Conservation (phyloP, 1,140 invertebrate species). For the Philotrypesis tridentata region DNA sequence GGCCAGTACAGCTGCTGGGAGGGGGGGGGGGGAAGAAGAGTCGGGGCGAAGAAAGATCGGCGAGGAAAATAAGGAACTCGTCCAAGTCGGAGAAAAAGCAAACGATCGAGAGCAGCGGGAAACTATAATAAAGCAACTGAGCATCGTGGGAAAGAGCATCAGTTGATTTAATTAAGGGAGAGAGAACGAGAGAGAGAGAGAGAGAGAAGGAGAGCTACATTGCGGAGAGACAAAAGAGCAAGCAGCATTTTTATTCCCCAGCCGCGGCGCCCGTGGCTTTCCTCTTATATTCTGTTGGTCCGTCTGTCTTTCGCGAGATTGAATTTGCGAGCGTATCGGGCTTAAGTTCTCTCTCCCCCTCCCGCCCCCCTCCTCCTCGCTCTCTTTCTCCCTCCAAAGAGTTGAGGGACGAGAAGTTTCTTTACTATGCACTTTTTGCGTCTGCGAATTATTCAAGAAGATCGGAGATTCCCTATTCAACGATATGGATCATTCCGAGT, state of each 20-base stretch:
- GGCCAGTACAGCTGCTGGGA: too few relatives aligned
- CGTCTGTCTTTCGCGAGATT: slow-evolving; percentile 3
- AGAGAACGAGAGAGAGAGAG: background rate
- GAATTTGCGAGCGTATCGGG: slow-evolving; percentile 16
- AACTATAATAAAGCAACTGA: slow-evolving; percentile 16
- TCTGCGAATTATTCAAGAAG: background rate
- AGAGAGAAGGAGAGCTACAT: background rate
- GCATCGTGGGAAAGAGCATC: background rate
- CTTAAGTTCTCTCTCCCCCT: background rate
- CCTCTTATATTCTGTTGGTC: background rate
- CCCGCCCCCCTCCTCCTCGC: too few relatives aligned
- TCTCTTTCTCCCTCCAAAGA: too few relatives aligned
- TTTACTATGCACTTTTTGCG: background rate
- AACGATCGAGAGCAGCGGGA: background rate
- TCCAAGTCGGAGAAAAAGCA: background rate
- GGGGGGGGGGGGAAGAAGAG: too few relatives aligned
- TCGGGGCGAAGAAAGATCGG: slow-evolving; percentile 29
- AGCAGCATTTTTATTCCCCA: background rate
- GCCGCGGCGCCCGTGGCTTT: background rate
- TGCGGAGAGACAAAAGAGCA: background rate
- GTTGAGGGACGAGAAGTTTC: background rate
- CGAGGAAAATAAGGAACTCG: slow-evolving; percentile 37
- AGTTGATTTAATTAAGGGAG: slow-evolving; percentile 11
- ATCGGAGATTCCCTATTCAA: background rate
- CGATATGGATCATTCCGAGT: too few relatives aligned